Conservation (phyloP, 1,140 invertebrate genomes). For the Trichonephila inaurata region DNA sequence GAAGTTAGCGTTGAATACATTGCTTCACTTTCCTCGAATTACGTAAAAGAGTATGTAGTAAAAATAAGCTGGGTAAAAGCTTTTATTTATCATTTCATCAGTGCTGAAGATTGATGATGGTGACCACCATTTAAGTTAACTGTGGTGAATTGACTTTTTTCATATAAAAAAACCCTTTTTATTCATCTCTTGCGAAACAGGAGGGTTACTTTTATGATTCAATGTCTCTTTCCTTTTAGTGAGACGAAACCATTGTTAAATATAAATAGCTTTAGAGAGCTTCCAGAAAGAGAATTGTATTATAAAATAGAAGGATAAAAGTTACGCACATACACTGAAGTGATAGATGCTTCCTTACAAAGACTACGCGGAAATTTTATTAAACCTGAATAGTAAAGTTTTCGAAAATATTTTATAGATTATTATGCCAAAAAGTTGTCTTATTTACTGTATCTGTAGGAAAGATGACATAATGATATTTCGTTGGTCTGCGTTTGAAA, state of each 20-base stretch:
- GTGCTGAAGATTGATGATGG: constrained; percentile 11
- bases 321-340: neutral
- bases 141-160: neutral
- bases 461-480: neutral
- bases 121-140: neutral
- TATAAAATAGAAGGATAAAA: neutral
- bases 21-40: neutral
- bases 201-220: neutral
- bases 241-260: neutral
- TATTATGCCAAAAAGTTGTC: neutral
- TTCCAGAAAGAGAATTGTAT: neutral
- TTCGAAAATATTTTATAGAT: neutral
- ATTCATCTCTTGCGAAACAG: neutral
- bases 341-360: neutral
- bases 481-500: too few species aligned
- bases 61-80: neutral
- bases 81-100: neutral
- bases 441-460: neutral
- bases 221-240: neutral
- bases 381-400: neutral
- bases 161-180: neutral
- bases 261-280: neutral
- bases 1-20: neutral
- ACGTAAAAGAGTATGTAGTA: neutral
- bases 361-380: neutral